A percentile compares a stretch with the other conserved stretches of the same genome.
Conservation (phyloP, 2,797 vertebrate species). For the Diplodus puntazzo region DNA sequence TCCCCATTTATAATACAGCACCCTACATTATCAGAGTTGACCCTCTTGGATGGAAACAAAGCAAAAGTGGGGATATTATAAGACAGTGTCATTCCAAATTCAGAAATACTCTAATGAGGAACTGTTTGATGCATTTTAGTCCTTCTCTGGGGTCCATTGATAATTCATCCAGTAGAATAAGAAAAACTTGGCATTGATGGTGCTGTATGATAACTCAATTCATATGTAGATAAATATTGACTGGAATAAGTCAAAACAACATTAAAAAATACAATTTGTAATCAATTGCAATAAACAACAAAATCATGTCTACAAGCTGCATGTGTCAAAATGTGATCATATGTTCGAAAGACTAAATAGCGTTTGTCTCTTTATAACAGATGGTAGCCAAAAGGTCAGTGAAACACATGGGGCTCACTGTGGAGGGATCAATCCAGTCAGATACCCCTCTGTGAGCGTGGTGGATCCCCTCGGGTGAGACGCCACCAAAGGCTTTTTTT, state of each 20-base stretch:
- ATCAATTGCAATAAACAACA: background rate
- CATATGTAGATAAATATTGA: background rate
- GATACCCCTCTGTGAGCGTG: conserved; percentile 54
- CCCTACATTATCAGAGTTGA: conserved; percentile 55
- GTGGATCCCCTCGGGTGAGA: conserved; percentile 66
- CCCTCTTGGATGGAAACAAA: conserved; percentile 74
- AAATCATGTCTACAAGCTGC: background rate
- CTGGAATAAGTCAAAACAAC: background rate
- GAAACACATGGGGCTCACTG: conserved; percentile 65
- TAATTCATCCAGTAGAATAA: conserved; percentile 23
- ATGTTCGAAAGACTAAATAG: conserved; percentile 46
- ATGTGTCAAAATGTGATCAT: conserved; percentile 24
- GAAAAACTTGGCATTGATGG: background rate
- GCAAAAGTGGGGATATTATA: conserved; percentile 28
- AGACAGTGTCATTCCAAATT: conserved; percentile 20
- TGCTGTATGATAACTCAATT: background rate
- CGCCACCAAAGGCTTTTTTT: conserved; percentile 80
- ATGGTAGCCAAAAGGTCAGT: conserved; percentile 81
- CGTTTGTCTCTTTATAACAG: conserved; percentile 69
- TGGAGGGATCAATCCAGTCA: conserved; percentile 66
- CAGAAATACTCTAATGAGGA: conserved; percentile 47
- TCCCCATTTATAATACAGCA: conserved; percentile 68
- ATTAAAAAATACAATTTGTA: background rate
- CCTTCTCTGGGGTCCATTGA: conserved; percentile 22
- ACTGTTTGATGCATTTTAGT: conserved; percentile 25